Conservation (phyloP, 2,797 vertebrate genomes). For the Mus spretus region DNA sequence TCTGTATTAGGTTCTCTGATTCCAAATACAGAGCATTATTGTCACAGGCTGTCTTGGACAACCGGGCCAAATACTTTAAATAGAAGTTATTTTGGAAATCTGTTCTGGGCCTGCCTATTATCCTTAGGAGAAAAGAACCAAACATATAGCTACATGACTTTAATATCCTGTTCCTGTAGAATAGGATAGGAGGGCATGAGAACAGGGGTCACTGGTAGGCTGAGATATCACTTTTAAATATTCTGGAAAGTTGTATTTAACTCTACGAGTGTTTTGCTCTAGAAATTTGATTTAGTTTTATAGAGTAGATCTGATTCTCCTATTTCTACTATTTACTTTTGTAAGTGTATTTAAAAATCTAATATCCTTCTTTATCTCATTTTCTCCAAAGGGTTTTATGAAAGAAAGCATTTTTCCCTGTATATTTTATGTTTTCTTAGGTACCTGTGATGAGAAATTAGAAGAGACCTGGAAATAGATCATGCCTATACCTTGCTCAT, state of each 20-base stretch:
- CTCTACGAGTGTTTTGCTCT: not conserved
- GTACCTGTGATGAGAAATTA: not conserved
- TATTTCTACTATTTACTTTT: not conserved
- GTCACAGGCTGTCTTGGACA: not conserved
- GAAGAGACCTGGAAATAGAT: slow-evolving; percentile 2
- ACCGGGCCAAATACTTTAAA: slow-evolving; percentile 15
- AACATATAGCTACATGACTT: not conserved
- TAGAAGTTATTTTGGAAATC: slow-evolving; percentile 30
- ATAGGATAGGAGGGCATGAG: not conserved
- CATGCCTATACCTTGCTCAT: slow-evolving; percentile 27
- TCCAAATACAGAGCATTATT: slow-evolving; percentile 17
- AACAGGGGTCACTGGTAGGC: not conserved
- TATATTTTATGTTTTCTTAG: slow-evolving; percentile 12
- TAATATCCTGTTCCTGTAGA: not conserved
- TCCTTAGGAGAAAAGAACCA: slow-evolving; percentile 27
- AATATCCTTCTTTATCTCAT: not conserved
- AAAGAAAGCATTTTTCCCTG: not conserved
- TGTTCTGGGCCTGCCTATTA: not conserved
- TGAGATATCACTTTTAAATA: slow-evolving; percentile 25
- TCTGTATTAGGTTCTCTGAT: slow-evolving; percentile 47
- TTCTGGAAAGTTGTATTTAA: not conserved
- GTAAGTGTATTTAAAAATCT: slow-evolving; percentile 26
- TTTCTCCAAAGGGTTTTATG: slow-evolving; percentile 7
- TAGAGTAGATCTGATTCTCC: not conserved
- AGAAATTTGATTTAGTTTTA: slow-evolving; percentile 21